Conservation (phyloP, 23 tunicate genomes). For the Diplosoma virens region DNA sequence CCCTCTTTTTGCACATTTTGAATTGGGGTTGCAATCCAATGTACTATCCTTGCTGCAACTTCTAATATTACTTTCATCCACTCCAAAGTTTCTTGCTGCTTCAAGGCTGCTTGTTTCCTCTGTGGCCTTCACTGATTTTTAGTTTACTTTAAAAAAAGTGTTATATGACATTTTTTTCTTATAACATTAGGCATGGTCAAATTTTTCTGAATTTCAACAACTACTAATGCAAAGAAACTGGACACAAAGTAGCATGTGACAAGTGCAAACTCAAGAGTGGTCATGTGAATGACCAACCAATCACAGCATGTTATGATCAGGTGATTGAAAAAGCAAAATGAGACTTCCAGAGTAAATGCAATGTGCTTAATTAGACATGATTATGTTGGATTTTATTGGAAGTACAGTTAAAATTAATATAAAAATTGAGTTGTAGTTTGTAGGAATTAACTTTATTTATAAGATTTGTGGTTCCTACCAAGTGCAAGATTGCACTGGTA, state of each 20-base stretch:
- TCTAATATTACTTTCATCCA: slow-evolving; percentile 33
- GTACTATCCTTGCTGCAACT: slow-evolving; percentile 28
- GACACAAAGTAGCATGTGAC: background rate
- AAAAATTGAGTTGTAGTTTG: too few relatives aligned
- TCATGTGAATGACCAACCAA: too few relatives aligned
- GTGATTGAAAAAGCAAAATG: slow-evolving; percentile 1
- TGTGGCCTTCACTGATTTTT: slow-evolving; percentile 27
- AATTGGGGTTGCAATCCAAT: slow-evolving; percentile 36
- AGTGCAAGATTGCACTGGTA: too few relatives aligned
- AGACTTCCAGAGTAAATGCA: too few relatives aligned
- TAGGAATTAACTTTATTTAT: too few relatives aligned
- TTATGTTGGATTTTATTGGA: too few relatives aligned
- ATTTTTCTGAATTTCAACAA: background rate
- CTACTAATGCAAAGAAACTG: slow-evolving; percentile 19
- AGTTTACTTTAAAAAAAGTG: slow-evolving; percentile 28
- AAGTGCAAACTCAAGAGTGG: background rate
- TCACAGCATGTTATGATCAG: too few relatives aligned
- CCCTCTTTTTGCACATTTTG: slow-evolving; percentile 28
- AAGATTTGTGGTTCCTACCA: too few relatives aligned
- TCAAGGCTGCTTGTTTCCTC: slow-evolving; percentile 2
- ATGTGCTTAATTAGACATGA: too few relatives aligned
- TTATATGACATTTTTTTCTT: slow-evolving; percentile 30
- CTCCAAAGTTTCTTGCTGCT: slow-evolving; percentile 34
- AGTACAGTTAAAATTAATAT: too few relatives aligned
- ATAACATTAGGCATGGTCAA: slow-evolving; percentile 1